phyloP scores from a whole-genome alignment of 2,797 vertebrate species.

The Sebastes miniatus region DNA sequence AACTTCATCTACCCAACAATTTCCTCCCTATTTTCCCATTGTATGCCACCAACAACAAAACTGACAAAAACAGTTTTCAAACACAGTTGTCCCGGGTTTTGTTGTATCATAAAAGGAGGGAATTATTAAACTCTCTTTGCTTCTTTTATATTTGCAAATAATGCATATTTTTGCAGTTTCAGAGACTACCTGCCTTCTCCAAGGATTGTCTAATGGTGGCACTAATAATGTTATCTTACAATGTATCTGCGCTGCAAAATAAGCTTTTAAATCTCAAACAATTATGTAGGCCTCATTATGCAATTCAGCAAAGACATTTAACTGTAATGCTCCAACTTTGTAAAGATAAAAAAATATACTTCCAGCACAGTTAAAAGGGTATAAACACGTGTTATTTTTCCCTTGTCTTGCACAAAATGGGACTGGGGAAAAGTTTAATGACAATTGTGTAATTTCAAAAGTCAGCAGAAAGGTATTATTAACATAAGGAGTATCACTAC shows the following conservation, averaged over 20 bases:
- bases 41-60: conserved; percentile 39
- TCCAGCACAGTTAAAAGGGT: conserved; percentile 51
- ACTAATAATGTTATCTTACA: conserved; percentile 64
- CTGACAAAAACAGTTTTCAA: conserved; percentile 28
- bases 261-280: conserved; percentile 69
- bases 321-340: conserved; percentile 47
- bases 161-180: conserved; percentile 54
- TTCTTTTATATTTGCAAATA: conserved; percentile 56
- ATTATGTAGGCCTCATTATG: conserved; percentile 68
- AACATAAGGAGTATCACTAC: conserved; percentile 10
- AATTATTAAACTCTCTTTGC: conserved; percentile 36
- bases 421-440: conserved; percentile 56
- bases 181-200: conserved; percentile 45
- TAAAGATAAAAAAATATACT: conserved; percentile 45
- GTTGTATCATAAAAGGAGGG: conserved; percentile 8
- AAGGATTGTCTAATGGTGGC: conserved; percentile 56
- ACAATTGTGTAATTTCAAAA: conserved; percentile 48
- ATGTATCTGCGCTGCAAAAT: conserved; percentile 53
- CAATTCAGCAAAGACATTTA: conserved; percentile 69
- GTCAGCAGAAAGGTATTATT: conserved; percentile 58
- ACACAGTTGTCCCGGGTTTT: neutral
- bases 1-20: conserved; percentile 57
- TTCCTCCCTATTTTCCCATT: conserved; percentile 36
- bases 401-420: conserved; percentile 44
- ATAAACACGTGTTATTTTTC: conserved; percentile 59